Evolutionary conservation across 2,888 invertebrate genomes (phyloP).

Genomic region (Caenorhabditis sp.): DNA sequence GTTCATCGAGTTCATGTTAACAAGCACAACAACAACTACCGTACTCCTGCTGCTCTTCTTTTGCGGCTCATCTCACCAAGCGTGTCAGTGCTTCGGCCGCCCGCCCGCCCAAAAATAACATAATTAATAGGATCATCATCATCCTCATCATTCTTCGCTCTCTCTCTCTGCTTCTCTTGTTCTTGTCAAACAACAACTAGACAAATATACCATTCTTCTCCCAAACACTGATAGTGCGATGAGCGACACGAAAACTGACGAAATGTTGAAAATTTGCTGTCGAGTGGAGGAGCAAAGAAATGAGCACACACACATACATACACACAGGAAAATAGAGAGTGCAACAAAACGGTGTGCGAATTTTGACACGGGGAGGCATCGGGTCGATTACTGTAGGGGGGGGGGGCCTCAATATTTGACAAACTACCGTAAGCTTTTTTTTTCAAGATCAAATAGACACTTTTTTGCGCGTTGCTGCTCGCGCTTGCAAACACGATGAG

Average conservation of each 20-base stretch:
- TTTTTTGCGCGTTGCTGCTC: background rate
- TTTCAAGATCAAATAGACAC: too few species aligned
- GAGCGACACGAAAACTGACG: conserved; percentile 45
- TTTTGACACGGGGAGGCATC: background rate
- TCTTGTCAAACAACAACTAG: background rate
- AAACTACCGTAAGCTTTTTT: background rate
- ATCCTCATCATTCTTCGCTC: too few species aligned
- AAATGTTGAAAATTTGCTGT: conserved; percentile 26
- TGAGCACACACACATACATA: too few species aligned
- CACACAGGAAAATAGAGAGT: too few species aligned
- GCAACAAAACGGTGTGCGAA: background rate
- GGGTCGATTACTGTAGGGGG: background rate
- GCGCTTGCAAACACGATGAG: background rate
- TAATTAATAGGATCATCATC: background rate
- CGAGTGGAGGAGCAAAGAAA: background rate
- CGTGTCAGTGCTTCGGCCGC: background rate
- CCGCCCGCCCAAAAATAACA: background rate
- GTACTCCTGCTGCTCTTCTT: background rate
- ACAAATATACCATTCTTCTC: too few species aligned
- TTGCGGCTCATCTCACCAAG: background rate
- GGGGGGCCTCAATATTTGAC: background rate
- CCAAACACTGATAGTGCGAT: conserved; percentile 37
- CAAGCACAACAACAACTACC: background rate
- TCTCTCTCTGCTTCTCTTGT: background rate
- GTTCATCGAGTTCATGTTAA: too few species aligned